Conservation (phyloP, 2,888 invertebrate genomes). For the Timema podura region DNA sequence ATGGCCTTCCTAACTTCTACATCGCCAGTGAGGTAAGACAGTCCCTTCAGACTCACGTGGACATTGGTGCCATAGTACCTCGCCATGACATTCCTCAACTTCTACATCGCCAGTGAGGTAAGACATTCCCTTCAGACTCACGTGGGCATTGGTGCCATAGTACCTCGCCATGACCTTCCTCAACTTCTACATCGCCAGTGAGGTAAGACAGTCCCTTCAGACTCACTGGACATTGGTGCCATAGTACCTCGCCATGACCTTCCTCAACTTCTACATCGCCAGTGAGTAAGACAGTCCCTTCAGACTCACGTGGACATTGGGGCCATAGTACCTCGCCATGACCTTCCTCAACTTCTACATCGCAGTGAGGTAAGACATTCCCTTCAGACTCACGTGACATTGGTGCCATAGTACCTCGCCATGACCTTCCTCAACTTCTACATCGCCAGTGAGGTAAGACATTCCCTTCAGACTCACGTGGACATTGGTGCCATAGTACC, state of each 20-base stretch:
- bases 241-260: slow-evolving; percentile 81
- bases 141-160: slow-evolving; percentile 73
- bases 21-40: slow-evolving; percentile 70
- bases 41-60: slow-evolving; percentile 68
- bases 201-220: slow-evolving; percentile 69
- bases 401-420: slow-evolving; percentile 80
- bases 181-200: slow-evolving; percentile 83
- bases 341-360: slow-evolving; percentile 80
- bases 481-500: slow-evolving; percentile 78
- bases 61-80: slow-evolving; percentile 81
- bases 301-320: slow-evolving; percentile 67
- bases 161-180: slow-evolving; percentile 78
- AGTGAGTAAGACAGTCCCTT: slow-evolving; percentile 65
- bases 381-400: slow-evolving; percentile 69
- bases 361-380: slow-evolving; percentile 72
- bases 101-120: slow-evolving; percentile 80
- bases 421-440: slow-evolving; percentile 80
- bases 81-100: slow-evolving; percentile 75
- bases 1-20: slow-evolving; percentile 81
- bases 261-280: slow-evolving; percentile 79
- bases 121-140: slow-evolving; percentile 69
- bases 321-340: slow-evolving; percentile 83
- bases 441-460: slow-evolving; percentile 69
- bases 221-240: slow-evolving; percentile 72
- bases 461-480: slow-evolving; percentile 69